A percentile compares a stretch with the other conserved stretches of the same genome.
Evolutionary conservation across 2,888 invertebrate species (phyloP).

Genomic region (Amiota mariae): DNA sequence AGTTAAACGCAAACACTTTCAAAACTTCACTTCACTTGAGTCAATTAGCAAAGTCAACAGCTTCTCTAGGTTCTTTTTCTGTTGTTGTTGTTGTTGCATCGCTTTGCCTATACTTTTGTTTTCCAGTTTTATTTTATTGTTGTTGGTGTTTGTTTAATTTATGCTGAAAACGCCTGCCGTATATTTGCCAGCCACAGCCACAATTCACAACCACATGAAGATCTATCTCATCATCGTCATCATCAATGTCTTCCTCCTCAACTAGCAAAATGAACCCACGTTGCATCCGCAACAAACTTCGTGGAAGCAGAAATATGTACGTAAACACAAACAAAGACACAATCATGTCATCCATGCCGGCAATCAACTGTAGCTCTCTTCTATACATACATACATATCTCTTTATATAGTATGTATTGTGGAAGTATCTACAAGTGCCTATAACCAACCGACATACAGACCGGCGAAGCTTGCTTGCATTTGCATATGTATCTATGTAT

Average conservation of each 20-base stretch:
- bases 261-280: not conserved
- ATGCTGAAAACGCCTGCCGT: constrained; percentile 1
- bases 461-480: not conserved
- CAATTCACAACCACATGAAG: not conserved
- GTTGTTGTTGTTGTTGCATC: not conserved
- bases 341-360: not conserved
- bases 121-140: constrained; percentile 4
- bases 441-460: not conserved
- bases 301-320: not conserved
- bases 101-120: not conserved
- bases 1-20: not conserved
- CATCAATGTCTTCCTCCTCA: not conserved
- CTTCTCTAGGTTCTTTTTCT: constrained; percentile 4
- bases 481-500: not conserved
- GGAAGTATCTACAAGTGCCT: constrained; percentile 12
- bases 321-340: not conserved
- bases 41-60: constrained; percentile 65
- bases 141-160: constrained; percentile 13
- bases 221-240: constrained; percentile 1
- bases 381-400: not conserved
- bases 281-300: not conserved
- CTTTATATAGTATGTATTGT: not conserved
- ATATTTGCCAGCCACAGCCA: not conserved
- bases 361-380: not conserved
- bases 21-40: constrained; percentile 29